Evolutionary conservation across 2,888 invertebrate genomes (phyloP).

Genomic region (Erynnis tages): DNA sequence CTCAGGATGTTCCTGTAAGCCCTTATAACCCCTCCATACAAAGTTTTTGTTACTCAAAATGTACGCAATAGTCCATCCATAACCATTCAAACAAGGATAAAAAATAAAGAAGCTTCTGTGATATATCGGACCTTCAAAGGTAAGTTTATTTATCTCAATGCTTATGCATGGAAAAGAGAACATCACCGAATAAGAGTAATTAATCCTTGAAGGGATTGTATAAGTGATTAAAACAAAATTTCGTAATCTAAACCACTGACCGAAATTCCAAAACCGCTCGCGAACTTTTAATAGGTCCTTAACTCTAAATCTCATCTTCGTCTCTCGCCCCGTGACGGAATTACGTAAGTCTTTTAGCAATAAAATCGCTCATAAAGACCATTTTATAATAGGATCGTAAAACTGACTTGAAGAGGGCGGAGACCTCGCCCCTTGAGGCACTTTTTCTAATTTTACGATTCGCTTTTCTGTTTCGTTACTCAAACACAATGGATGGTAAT

Average conservation of each 20-base stretch:
- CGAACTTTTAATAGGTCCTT: constrained; percentile 69
- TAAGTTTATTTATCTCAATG: too few species aligned
- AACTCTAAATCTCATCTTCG: constrained; percentile 71
- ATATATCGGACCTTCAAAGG: too few species aligned
- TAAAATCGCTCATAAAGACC: constrained; percentile 77
- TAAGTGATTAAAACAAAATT: constrained; percentile 20
- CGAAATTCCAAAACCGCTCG: constrained; percentile 57
- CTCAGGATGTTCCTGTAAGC: too few species aligned
- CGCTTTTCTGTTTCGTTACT: constrained; percentile 58
- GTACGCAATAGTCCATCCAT: too few species aligned
- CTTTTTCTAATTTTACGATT: constrained; percentile 71
- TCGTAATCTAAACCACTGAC: constrained; percentile 45
- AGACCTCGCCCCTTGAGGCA: constrained; percentile 43
- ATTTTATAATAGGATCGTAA: constrained; percentile 80
- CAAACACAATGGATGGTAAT: constrained; percentile 40
- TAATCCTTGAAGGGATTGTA: too few species aligned
- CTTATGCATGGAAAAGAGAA: too few species aligned
- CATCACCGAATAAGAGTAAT: too few species aligned
- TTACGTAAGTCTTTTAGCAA: constrained; percentile 79
- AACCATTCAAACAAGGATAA: too few species aligned
- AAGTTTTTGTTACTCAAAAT: too few species aligned
- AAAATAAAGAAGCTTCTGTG: too few species aligned
- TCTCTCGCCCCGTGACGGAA: constrained; percentile 69
- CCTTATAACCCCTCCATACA: too few species aligned
- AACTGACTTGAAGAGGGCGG: constrained; percentile 56